Percentiles rank a stretch among this genome's conserved stretches.
Evolutionary conservation across 2,888 invertebrate genomes (phyloP).

Genomic region (Deilephila porcellus): DNA sequence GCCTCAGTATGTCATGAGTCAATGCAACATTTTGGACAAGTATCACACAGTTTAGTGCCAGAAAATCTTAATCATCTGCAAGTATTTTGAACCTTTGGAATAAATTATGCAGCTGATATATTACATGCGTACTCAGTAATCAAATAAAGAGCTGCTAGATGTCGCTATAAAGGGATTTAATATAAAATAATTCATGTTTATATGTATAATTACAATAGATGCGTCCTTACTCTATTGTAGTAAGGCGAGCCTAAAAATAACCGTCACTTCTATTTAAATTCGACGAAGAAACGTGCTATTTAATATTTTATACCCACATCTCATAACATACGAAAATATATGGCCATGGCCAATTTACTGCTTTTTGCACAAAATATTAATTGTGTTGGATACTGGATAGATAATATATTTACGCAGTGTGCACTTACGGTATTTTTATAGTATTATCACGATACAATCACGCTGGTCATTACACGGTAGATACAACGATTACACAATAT

Average conservation of each 20-base stretch:
- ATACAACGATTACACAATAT: conserved; percentile 15
- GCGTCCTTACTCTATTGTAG: not conserved
- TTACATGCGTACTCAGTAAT: not conserved
- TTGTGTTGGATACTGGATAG: not conserved
- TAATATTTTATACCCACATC: not conserved
- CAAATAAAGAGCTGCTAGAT: not conserved
- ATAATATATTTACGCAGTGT: not conserved
- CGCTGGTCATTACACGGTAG: not conserved
- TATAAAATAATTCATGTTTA: too few relatives aligned
- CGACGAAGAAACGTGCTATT: not conserved
- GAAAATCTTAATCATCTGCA: not conserved
- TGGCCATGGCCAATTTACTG: not conserved
- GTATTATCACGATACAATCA: not conserved
- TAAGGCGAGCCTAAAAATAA: too few relatives aligned
- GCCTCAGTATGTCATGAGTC: not conserved
- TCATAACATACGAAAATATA: not conserved
- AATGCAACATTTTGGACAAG: not conserved
- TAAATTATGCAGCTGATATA: not conserved
- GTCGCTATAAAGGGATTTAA: not conserved
- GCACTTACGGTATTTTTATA: not conserved
- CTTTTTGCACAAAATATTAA: not conserved
- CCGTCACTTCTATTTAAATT: not conserved
- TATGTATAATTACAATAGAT: too few relatives aligned
- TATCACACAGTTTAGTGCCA: not conserved
- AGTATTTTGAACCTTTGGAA: not conserved